Base-by-base conservation (phyloP, 2,113 vertebrate species). In the Nycticebus coucang region DNA sequence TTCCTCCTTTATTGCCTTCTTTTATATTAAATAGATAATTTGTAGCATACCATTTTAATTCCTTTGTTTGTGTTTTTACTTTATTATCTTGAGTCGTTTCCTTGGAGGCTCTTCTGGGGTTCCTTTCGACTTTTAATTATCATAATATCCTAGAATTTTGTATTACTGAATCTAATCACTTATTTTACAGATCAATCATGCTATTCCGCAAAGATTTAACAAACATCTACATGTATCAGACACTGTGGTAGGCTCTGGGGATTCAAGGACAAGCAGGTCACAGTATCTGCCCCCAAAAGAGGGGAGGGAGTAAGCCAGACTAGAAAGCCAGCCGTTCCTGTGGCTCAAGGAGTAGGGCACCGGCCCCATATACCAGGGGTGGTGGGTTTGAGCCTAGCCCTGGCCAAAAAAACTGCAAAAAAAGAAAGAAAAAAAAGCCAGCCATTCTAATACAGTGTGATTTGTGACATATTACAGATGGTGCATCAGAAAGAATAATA, bases 61-160 rank as follows among this genome's bases (percentile, higher is more conserved):
- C n/a, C 14, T 96, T 57, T 82, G 30, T 79, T 13, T 41, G 18
- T 79, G 30, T 18, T 71, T 84, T 62, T 8, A 82, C 33, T 60
- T 18, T 41, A 30, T 26, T 84, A 72, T 84, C 53, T 87, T 78
- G 41, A 72, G 37, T 64, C 91, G 19, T 82, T 88, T 57, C 41
- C 26, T 84, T 72, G 59, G 18, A 26, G 35, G 55, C 84, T 84
- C 22, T 33, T 91, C 64, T 93, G 71, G 21, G 26, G 18, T 77
- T 93, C 35, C 53, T 28, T 88, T 72, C 62, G 64, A 78, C 28
- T 72, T 95, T 83, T n/a, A 78, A 64, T 95, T 96, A 74, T 91
- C 60, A 88, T 41, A 74, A 78, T 66, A 78, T 72, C 15, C 71
- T 72, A 64, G n/a, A 72, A 89, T 94, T 81, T 94, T 92, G 5